Evolutionary conservation across 1,140 invertebrate species (phyloP).

Genomic region (Microplitis mediator): DNA sequence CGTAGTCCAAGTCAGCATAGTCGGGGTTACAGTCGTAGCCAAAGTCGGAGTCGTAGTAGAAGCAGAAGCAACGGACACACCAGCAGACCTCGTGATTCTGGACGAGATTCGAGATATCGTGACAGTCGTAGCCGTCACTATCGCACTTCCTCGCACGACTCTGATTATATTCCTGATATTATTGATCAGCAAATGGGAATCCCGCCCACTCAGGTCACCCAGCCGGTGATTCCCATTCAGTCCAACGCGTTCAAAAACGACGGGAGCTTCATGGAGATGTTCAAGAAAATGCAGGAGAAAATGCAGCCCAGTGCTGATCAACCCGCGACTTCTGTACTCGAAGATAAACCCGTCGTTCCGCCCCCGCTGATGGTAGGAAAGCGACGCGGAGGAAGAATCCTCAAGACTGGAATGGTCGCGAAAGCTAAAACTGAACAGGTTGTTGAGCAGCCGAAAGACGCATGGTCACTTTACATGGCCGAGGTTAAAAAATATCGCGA

Average conservation of each 20-base stretch:
- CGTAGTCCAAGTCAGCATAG: constrained; percentile 31
- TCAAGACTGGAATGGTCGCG: constrained; percentile 89
- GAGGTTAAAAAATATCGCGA: constrained; percentile 93
- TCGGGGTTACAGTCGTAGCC: constrained; percentile 41
- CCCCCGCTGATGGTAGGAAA: constrained; percentile 78
- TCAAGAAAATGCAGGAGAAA: constrained; percentile 84
- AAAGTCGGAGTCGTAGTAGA: constrained; percentile 53
- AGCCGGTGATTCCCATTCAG: constrained; percentile 43
- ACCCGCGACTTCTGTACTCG: constrained; percentile 51
- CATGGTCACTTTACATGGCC: constrained; percentile 90
- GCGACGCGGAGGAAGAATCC: constrained; percentile 80
- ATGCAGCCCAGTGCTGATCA: constrained; percentile 51
- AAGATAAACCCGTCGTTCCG: constrained; percentile 61
- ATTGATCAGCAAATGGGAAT: constrained; percentile 14
- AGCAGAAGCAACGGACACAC: constrained; percentile 27
- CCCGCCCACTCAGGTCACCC: constrained; percentile 17
- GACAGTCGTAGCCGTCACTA: constrained; percentile 45
- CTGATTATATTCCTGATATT: constrained; percentile 41
- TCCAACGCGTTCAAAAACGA: constrained; percentile 81
- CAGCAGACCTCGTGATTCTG: constrained; percentile 41
- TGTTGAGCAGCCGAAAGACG: constrained; percentile 77
- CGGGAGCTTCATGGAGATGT: constrained; percentile 87
- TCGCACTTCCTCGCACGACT: constrained; percentile 44
- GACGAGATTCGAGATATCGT: constrained; percentile 41
- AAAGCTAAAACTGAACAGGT: constrained; percentile 76